Conservation (phyloP, 1,140 invertebrate species). For the Geopemphigus sp. region DNA sequence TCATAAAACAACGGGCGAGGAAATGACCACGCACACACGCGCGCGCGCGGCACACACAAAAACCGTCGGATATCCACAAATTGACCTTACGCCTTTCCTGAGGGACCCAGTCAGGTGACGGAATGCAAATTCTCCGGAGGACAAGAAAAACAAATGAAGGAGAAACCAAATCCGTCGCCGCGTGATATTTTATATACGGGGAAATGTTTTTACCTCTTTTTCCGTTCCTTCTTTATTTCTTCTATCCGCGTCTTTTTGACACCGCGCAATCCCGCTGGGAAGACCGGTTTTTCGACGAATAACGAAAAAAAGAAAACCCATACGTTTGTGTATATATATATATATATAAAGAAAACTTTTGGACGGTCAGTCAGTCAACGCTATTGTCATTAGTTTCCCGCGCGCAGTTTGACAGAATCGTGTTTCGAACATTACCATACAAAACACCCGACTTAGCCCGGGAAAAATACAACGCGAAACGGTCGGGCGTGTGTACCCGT, state of each 20-base stretch:
- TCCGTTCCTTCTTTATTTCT: background rate
- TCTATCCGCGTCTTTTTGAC: background rate
- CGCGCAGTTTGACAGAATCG: constrained; percentile 18
- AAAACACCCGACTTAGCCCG: background rate
- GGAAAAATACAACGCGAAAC: background rate
- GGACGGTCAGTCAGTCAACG: constrained; percentile 38
- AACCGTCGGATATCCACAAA: constrained; percentile 38
- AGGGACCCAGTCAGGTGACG: constrained; percentile 24
- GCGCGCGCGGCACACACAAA: too few relatives aligned
- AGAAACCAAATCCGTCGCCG: constrained; percentile 43
- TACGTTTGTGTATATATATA: too few relatives aligned
- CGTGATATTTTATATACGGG: background rate
- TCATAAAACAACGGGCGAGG: constrained; percentile 29
- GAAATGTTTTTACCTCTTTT: constrained; percentile 6
- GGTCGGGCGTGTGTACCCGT: background rate
- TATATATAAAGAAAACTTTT: constrained; percentile 5
- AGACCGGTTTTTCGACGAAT: constrained; percentile 28
- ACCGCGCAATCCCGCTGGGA: constrained; percentile 1
- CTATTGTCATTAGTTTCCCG: constrained; percentile 21
- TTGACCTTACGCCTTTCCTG: constrained; percentile 46
- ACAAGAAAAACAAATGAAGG: constrained; percentile 47
- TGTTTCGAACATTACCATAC: constrained; percentile 1
- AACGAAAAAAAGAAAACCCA: background rate
- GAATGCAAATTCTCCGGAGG: constrained; percentile 48
- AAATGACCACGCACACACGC: constrained; percentile 23